phyloP scores from a whole-genome alignment of 2,797 vertebrate genomes.

The Manis pentadactyla region DNA sequence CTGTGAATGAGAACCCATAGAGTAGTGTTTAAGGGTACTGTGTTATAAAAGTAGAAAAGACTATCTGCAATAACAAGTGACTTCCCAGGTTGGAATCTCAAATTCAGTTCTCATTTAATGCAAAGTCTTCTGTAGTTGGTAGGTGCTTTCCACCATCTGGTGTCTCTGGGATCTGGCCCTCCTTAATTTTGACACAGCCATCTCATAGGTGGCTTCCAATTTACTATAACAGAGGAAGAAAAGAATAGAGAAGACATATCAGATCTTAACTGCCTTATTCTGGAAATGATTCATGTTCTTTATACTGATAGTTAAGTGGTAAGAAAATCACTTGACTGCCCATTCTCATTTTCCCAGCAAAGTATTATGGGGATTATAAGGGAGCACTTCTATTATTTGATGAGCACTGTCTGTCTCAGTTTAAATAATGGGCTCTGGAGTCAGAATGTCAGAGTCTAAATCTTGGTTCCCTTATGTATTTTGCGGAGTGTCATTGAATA shows the following conservation, averaged over 20 bases:
- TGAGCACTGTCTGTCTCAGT: not conserved
- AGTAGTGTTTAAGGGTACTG: not conserved
- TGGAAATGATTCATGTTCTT: not conserved
- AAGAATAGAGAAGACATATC: not conserved
- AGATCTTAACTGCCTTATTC: not conserved
- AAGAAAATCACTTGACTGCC: not conserved
- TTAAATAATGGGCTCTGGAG: not conserved
- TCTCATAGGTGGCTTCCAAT: not conserved
- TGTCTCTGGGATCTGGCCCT: not conserved
- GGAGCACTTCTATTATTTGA: not conserved
- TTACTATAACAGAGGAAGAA: not conserved
- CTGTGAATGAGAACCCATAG: not conserved
- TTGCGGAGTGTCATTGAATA: not conserved
- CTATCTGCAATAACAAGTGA: not conserved
- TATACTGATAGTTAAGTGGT: not conserved
- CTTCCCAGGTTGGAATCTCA: not conserved
- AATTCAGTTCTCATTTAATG: not conserved
- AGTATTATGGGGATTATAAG: not conserved
- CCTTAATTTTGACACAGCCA: not conserved
- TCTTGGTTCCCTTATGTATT: not conserved
- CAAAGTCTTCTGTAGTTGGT: not conserved
- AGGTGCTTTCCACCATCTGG: not conserved
- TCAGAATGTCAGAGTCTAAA: not conserved
- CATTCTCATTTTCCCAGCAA: not conserved
- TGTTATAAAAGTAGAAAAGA: not conserved